Conservation (phyloP, 2,797 vertebrate species). For the Chiroxiphia lanceolata region DNA sequence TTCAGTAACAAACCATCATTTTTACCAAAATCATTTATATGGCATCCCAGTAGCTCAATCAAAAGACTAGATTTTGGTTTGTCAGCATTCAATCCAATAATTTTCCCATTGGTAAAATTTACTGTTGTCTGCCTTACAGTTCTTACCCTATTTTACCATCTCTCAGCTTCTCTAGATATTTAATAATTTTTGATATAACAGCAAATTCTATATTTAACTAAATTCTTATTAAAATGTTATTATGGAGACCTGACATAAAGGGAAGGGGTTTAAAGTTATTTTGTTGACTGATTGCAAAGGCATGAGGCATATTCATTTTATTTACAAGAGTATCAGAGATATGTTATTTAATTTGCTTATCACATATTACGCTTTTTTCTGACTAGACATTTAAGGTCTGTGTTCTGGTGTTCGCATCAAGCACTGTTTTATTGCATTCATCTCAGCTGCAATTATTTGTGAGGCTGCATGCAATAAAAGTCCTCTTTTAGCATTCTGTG, state of each 20-base stretch:
- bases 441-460: neutral
- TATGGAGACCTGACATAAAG: neutral
- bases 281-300: neutral
- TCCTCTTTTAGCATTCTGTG: neutral
- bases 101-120: neutral
- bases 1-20: neutral
- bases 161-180: neutral
- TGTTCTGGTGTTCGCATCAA: neutral
- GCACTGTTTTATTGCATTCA: neutral
- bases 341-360: neutral
- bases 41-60: neutral
- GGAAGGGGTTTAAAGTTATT: neutral
- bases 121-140: neutral
- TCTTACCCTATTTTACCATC: neutral
- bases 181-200: neutral
- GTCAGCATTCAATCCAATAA: neutral
- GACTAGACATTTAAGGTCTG: neutral
- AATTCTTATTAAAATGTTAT: neutral
- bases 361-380: neutral
- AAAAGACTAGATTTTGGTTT: neutral
- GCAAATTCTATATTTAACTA: neutral
- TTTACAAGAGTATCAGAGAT: neutral
- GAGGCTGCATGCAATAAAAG: neutral
- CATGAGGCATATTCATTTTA: neutral
- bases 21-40: neutral